phyloP scores from a whole-genome alignment of 64 coral and sea anemone genomes.

The Actinia equina region DNA sequence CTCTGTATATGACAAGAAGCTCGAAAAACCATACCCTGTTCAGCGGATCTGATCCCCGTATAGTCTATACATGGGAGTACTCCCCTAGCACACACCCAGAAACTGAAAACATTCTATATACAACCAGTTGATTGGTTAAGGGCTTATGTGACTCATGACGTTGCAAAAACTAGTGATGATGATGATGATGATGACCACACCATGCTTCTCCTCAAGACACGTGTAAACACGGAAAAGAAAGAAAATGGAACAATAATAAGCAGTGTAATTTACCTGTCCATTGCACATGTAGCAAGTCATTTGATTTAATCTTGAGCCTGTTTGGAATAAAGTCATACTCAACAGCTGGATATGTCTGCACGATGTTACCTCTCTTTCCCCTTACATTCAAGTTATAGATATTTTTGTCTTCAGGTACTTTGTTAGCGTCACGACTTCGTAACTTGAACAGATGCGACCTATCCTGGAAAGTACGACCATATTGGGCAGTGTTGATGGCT shows the following conservation, averaged over 20 bases:
- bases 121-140: too few relatives aligned
- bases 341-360: conserved; percentile 92
- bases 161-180: too few relatives aligned
- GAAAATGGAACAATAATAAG: neutral
- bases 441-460: conserved; percentile 82
- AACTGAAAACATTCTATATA: too few relatives aligned
- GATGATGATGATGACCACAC: too few relatives aligned
- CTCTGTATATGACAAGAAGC: too few relatives aligned
- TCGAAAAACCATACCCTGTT: too few relatives aligned
- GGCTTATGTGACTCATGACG: too few relatives aligned
- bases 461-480: conserved; percentile 94
- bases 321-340: conserved; percentile 95
- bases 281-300: conserved; percentile 87
- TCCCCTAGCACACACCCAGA: too few relatives aligned
- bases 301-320: conserved; percentile 27
- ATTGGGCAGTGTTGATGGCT: conserved; percentile 96
- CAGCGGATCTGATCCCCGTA: too few relatives aligned
- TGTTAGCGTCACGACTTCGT: neutral
- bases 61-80: too few relatives aligned
- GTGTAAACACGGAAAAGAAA: too few relatives aligned
- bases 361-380: conserved; percentile 98
- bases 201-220: too few relatives aligned
- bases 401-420: conserved; percentile 44
- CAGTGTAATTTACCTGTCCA: conserved; percentile 75
- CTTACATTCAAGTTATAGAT: conserved; percentile 91